phyloP scores from a whole-genome alignment of 1,140 invertebrate species.

The Pygmarrhopalites habei region DNA sequence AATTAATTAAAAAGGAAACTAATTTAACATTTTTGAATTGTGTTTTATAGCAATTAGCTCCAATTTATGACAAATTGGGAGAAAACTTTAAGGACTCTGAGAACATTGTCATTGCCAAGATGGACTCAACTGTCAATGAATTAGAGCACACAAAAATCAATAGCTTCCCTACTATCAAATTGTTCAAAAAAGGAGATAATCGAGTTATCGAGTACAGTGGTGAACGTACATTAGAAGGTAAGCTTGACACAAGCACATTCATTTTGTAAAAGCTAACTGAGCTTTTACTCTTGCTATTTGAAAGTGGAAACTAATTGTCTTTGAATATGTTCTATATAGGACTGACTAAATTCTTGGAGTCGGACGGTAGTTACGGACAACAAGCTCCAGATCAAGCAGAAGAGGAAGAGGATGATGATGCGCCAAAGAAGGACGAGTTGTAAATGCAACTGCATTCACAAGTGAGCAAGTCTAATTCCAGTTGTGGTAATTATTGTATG shows the following conservation, averaged over 20 bases:
- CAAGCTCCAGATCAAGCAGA: slow-evolving; percentile 58
- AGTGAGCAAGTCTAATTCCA: too few relatives aligned
- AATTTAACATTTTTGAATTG: too few relatives aligned
- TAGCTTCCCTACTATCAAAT: slow-evolving; percentile 94
- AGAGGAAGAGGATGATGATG: slow-evolving; percentile 58
- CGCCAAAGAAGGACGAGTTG: slow-evolving; percentile 59
- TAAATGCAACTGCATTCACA: too few relatives aligned
- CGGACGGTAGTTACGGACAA: slow-evolving; percentile 59
- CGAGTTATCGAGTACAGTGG: slow-evolving; percentile 88
- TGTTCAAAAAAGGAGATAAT: slow-evolving; percentile 88
- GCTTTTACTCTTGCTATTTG: too few relatives aligned
- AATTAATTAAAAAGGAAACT: too few relatives aligned
- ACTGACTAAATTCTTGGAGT: slow-evolving; percentile 87
- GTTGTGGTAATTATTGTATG: too few relatives aligned
- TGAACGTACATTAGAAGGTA: slow-evolving; percentile 86
- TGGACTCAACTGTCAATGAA: slow-evolving; percentile 97
- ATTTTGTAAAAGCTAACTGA: too few relatives aligned
- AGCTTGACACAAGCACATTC: too few relatives aligned
- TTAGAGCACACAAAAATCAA: slow-evolving; percentile 88
- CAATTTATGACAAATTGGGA: slow-evolving; percentile 83
- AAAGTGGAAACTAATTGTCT: too few relatives aligned
- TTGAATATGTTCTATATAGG: too few relatives aligned
- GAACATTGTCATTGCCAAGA: slow-evolving; percentile 90
- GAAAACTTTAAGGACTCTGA: slow-evolving; percentile 80
- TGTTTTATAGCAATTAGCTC: slow-evolving; percentile 83